These are phyloP conservation scores for Tachina fera DNA, from an alignment of 2,888 invertebrate genomes.

Conservation along the genomic window DNA sequence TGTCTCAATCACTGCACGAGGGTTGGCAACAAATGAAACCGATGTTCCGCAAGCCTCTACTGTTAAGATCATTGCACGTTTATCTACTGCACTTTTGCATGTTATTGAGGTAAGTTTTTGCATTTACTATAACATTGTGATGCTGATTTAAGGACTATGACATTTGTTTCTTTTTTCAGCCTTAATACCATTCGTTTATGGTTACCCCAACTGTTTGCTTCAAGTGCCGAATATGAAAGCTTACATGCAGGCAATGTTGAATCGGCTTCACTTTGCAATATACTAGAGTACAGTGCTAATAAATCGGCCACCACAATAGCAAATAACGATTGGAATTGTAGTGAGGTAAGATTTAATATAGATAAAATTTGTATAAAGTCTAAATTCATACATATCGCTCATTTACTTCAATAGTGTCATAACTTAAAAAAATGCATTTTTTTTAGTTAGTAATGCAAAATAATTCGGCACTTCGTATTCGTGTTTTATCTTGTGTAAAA, in stretches of 20 bases:
- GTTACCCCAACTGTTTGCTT: conserved; percentile 93
- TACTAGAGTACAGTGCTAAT: conserved; percentile 80
- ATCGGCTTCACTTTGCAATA: conserved; percentile 78
- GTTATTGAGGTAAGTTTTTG: conserved; percentile 86
- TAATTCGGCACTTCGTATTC: too few relatives aligned
- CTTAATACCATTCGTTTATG: conserved; percentile 92
- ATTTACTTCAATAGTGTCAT: too few relatives aligned
- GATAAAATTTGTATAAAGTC: not conserved
- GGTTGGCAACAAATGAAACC: conserved; percentile 87
- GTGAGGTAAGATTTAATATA: conserved; percentile 75
- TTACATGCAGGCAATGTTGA: conserved; percentile 73
- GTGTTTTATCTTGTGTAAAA: too few relatives aligned
- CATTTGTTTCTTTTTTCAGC: conserved; percentile 79
- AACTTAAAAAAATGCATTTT: too few relatives aligned
- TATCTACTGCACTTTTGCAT: conserved; percentile 87
- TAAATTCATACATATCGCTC: too few relatives aligned
- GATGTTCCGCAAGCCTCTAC: conserved; percentile 86
- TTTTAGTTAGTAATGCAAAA: too few relatives aligned
- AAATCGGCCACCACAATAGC: conserved; percentile 75
- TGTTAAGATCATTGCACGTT: conserved; percentile 85
- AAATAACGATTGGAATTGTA: conserved; percentile 76
- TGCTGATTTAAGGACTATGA: too few relatives aligned
- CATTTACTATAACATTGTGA: not conserved
- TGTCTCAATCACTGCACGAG: conserved; percentile 82
- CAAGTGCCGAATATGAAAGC: conserved; percentile 85